These are phyloP conservation scores for Drosophila emarginata DNA, from an alignment of 2,888 invertebrate genomes.

Conservation along the genomic window DNA sequence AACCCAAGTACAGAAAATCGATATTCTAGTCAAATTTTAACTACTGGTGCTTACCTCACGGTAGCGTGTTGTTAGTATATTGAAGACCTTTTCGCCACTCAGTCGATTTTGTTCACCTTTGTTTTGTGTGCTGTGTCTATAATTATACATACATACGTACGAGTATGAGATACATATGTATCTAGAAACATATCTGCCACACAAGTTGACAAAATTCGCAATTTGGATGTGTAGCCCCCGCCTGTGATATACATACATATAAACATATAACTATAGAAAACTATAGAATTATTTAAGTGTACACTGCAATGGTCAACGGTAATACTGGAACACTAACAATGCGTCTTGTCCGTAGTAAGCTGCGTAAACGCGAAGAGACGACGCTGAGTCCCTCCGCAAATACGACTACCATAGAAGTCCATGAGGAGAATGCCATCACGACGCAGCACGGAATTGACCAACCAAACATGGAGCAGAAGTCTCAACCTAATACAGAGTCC, in stretches of 20 bases:
- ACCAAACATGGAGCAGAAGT: constrained; percentile 32
- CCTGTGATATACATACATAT: constrained; percentile 39
- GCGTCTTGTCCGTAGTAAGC: constrained; percentile 95
- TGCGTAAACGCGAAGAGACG: constrained; percentile 92
- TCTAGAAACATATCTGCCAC: background rate
- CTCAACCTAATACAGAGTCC: constrained; percentile 17
- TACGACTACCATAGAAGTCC: constrained; percentile 26
- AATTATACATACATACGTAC: background rate
- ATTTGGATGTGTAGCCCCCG: constrained; percentile 12
- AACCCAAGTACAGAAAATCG: constrained; percentile 62
- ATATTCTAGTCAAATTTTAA: constrained; percentile 52
- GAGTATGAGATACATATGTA: constrained; percentile 12
- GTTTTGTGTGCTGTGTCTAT: constrained; percentile 8
- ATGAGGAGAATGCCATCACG: constrained; percentile 14
- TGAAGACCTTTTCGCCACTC: constrained; percentile 39
- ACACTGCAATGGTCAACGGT: constrained; percentile 87
- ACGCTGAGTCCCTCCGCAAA: constrained; percentile 83
- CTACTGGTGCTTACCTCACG: constrained; percentile 29
- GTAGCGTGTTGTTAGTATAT: constrained; percentile 38
- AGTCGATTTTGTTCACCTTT: constrained; percentile 14
- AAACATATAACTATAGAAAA: background rate
- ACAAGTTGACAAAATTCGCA: constrained; percentile 10
- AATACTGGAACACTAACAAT: constrained; percentile 93
- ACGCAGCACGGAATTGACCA: constrained; percentile 27
- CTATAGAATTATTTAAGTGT: constrained; percentile 31